phyloP scores from a whole-genome alignment of 2,797 vertebrate genomes.

The Agapornis canus region DNA sequence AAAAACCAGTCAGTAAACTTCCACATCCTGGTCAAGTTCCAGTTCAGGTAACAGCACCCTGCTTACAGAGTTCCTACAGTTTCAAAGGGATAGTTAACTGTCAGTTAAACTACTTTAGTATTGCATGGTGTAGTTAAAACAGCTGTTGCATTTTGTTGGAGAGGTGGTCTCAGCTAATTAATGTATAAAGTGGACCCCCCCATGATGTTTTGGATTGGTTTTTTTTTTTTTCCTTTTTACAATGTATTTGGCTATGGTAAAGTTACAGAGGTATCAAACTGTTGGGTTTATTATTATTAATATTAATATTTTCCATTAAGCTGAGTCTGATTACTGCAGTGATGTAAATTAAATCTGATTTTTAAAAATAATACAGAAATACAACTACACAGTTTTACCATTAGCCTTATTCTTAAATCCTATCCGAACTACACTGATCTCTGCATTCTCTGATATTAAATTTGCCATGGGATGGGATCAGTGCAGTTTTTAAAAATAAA shows the following conservation, averaged over 20 bases:
- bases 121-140: background rate
- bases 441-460: background rate
- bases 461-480: background rate
- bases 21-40: constrained; percentile 11
- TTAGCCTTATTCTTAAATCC: background rate
- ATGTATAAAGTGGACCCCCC: background rate
- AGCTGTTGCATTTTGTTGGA: background rate
- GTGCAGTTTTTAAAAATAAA: background rate
- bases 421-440: background rate
- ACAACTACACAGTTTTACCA: background rate
- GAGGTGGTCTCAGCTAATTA: background rate
- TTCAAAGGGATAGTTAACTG: background rate
- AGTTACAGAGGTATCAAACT: background rate
- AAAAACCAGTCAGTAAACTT: background rate
- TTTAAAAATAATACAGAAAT: background rate
- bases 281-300: too few species aligned
- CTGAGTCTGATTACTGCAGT: background rate
- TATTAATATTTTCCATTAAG: background rate
- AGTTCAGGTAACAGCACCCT: background rate
- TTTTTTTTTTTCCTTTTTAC: background rate
- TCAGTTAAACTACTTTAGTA: background rate
- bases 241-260: background rate
- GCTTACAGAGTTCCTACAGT: background rate
- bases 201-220: too few species aligned
- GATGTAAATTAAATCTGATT: background rate